Base-by-base conservation (phyloP, 2,888 invertebrate species). In the Drosophila demipolita region DNA sequence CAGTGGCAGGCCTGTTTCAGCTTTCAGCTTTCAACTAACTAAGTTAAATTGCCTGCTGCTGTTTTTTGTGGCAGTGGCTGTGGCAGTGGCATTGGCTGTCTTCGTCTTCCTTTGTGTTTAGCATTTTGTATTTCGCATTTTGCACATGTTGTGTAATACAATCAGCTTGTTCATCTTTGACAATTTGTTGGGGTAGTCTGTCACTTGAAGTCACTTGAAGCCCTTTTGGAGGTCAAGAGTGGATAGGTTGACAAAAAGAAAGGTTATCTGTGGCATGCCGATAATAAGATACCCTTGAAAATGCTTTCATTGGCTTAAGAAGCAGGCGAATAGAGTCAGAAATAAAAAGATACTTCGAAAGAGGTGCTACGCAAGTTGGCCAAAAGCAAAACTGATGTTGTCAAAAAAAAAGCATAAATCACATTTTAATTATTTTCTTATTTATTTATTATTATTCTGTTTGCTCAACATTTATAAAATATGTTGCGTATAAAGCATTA, bases 101-200 rank as follows among this genome's bases (percentile, higher is more conserved):
- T 45, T 15, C 26, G 45, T 45, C 15, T 45, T 23, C 2, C 45
- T 15, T 15, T 23, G 15, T 3, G 20, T 1, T 45, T 20, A 3
- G 12, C 26, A 2, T 29, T 45, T 35, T 33, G 29, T 15, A 36
- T 26, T 45, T 11, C 29, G n/a, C 8, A 52, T 61, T 71, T 82
- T 70, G 73, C 83, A 88, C 76, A 83, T 86, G 89, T 74, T 83
- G 76, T 75, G 82, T 64, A 73, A 66, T 49, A 48, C 36, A 65
- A 76, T 57, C 57, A 50, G 77, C 49, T 60, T 20, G n/a, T 15
- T 42, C 40, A 57, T 20, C 9, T 20, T 55, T 40, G 23, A 32
- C 29, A 26, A 32, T 5, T 54, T 52, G 40, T 55, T 49, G 9
- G 73, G 49, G 66, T 66, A 66, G 33, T 59, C 29, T 72, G 61